Evolutionary conservation across 2,113 vertebrate species (phyloP).

Genomic region (Alectura lathami): DNA sequence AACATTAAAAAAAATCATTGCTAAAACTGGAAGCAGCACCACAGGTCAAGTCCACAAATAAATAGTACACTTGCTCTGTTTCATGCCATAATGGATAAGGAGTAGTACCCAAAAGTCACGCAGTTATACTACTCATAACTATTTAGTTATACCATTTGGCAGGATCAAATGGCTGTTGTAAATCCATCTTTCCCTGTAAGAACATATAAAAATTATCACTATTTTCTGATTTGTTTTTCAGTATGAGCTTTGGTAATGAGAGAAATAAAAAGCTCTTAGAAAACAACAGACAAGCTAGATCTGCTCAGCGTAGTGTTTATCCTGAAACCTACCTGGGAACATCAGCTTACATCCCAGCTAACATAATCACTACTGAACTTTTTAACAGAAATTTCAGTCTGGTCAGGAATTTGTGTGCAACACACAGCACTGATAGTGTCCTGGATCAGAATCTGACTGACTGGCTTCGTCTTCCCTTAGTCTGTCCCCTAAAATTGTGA

Average conservation of each 20-base stretch:
- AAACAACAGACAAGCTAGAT: not conserved
- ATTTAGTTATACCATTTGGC: not conserved
- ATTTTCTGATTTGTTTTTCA: not conserved
- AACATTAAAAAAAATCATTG: accelerated
- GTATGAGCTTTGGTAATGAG: not conserved
- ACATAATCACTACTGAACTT: not conserved
- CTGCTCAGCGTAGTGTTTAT: not conserved
- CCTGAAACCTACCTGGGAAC: not conserved
- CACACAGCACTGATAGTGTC: not conserved
- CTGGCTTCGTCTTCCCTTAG: not conserved
- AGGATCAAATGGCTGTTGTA: not conserved
- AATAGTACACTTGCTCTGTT: not conserved
- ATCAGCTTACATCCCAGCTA: not conserved
- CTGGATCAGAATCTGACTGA: not conserved
- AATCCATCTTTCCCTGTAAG: not conserved
- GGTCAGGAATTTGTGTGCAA: not conserved
- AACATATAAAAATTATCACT: accelerated
- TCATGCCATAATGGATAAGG: not conserved
- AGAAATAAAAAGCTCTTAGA: not conserved
- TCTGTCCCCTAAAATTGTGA: not conserved
- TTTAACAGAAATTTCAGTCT: not conserved
- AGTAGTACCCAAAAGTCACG: not conserved
- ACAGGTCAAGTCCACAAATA: not conserved
- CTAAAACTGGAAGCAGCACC: not conserved
- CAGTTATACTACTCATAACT: not conserved